A percentile compares a stretch with the other conserved stretches of the same genome.
These are phyloP conservation scores for Siphonodentalium dalli DNA, from an alignment of 2,888 invertebrate genomes.

Conservation along the genomic window DNA sequence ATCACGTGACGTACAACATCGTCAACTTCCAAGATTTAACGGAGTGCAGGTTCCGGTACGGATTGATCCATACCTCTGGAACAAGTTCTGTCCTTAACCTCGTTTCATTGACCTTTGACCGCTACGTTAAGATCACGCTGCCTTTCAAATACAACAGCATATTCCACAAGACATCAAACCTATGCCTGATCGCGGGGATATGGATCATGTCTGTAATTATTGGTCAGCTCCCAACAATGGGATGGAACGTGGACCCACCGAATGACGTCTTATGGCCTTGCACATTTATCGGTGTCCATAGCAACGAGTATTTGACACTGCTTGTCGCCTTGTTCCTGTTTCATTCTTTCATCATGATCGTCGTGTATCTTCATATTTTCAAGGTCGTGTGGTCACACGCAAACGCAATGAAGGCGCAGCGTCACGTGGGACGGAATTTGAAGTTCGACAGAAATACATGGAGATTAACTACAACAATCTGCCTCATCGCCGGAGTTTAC, in stretches of 20 bases:
- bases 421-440: too few relatives aligned
- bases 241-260: constrained; percentile 33
- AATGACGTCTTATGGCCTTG: constrained; percentile 28
- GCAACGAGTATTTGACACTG: constrained; percentile 24
- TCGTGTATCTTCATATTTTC: constrained; percentile 33
- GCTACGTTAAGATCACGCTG: constrained; percentile 36
- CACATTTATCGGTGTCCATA: constrained; percentile 34
- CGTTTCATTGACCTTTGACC: constrained; percentile 33
- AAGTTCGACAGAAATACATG: too few relatives aligned
- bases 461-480: too few relatives aligned
- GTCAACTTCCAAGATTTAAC: constrained; percentile 39
- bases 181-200: constrained; percentile 21
- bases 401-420: too few relatives aligned
- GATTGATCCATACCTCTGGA: constrained; percentile 29
- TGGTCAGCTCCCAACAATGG: constrained; percentile 34
- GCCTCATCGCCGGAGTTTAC: too few relatives aligned
- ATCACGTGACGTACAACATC: constrained; percentile 41
- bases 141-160: constrained; percentile 32
- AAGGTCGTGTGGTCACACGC: constrained; percentile 34
- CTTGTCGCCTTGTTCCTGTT: constrained; percentile 33
- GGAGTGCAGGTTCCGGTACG: constrained; percentile 37
- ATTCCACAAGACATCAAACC: constrained; percentile 28
- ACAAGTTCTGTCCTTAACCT: constrained; percentile 36
- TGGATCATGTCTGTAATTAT: constrained; percentile 32
- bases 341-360: constrained; percentile 32